Evolutionary conservation across 2,797 vertebrate genomes (phyloP).

Genomic region (Cryptoblepharus egeriae): DNA sequence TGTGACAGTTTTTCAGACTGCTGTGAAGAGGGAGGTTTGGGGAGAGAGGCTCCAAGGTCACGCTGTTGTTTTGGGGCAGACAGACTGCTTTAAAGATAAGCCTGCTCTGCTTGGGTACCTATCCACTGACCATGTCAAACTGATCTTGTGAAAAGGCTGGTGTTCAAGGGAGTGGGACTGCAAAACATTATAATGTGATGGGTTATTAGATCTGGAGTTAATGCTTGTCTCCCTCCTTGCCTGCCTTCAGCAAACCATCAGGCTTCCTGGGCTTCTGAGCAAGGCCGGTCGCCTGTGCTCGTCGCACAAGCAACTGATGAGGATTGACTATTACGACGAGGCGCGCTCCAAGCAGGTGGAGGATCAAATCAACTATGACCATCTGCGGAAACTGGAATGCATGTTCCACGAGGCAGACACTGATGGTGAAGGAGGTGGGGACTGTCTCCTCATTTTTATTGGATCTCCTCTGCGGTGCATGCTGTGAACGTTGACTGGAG

Average conservation of each 20-base stretch:
- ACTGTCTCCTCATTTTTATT: rapidly evolving
- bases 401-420: conserved; percentile 46
- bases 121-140: too few relatives aligned
- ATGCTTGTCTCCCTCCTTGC: not conserved
- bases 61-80: not conserved
- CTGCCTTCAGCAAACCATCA: not conserved
- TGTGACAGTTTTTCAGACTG: not conserved
- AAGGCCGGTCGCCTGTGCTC: not conserved
- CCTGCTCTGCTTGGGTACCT: not conserved
- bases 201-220: not conserved
- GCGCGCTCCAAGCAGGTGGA: not conserved
- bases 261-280: not conserved
- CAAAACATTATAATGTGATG: rapidly evolving
- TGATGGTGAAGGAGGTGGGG: conserved; percentile 42
- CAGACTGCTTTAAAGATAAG: not conserved
- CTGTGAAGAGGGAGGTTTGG: not conserved
- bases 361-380: conserved; percentile 32
- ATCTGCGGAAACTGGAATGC: conserved; percentile 33
- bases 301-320: not conserved
- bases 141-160: not conserved
- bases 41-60: not conserved
- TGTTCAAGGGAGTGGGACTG: not conserved
- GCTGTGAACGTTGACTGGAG: not conserved
- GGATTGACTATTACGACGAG: not conserved
- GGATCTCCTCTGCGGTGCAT: not conserved